Percentiles rank a stretch among this genome's conserved stretches.
Conservation (phyloP, 2,888 invertebrate species). For the Iselma pallidipennis region DNA sequence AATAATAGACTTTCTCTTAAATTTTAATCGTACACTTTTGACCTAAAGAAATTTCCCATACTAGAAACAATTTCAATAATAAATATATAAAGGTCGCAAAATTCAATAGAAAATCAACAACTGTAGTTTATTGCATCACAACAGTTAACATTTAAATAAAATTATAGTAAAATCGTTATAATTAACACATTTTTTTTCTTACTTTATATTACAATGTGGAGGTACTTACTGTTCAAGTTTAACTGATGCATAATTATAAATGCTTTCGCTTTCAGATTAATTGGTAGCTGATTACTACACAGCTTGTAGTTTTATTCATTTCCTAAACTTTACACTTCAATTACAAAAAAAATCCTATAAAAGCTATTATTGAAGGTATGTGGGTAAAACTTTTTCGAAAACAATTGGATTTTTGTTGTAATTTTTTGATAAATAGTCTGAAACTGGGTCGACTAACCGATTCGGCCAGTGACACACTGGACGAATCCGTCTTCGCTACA, state of each 20-base stretch:
- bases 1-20: constrained; percentile 20
- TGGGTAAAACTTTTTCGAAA: not conserved
- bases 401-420: not conserved
- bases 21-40: constrained; percentile 4
- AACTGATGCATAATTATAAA: not conserved
- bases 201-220: not conserved
- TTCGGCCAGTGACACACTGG: not conserved
- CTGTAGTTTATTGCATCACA: not conserved
- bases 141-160: constrained; percentile 8
- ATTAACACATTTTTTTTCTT: constrained; percentile 16
- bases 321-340: not conserved
- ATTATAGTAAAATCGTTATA: constrained; percentile 11
- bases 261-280: not conserved
- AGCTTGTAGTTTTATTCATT: not conserved
- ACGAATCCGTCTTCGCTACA: not conserved
- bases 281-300: not conserved
- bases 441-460: not conserved
- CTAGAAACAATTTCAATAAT: not conserved
- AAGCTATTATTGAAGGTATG: too few species aligned
- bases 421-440: not conserved
- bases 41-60: constrained; percentile 9
- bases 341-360: not conserved
- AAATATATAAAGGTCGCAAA: not conserved
- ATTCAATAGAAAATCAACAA: not conserved
- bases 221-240: not conserved